Evolutionary conservation across 2,797 vertebrate species (phyloP).

Genomic region (Corythornis leucogaster): DNA sequence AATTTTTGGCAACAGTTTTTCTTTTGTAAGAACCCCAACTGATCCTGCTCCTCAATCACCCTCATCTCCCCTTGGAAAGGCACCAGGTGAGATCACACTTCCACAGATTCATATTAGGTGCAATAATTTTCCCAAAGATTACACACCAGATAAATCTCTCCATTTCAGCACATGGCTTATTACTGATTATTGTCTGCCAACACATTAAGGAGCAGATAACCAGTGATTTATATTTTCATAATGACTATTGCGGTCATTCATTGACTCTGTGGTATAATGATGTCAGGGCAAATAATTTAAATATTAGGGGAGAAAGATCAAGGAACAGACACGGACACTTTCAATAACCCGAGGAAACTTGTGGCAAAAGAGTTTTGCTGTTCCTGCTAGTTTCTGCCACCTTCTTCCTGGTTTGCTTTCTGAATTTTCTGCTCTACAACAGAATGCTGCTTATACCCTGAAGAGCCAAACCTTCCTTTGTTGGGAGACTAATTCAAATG

Average conservation of each 20-base stretch:
- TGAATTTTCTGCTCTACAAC: background rate
- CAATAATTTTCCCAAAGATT: constrained; percentile 48
- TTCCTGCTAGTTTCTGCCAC: background rate
- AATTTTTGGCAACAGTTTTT: background rate
- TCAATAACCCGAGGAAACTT: background rate
- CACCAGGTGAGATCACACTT: constrained; percentile 19
- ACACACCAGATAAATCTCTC: constrained; percentile 40
- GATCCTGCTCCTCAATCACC: background rate
- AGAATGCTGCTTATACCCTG: background rate
- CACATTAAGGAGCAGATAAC: constrained; percentile 52
- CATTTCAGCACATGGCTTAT: constrained; percentile 51
- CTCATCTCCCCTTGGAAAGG: background rate
- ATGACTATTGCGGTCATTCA: constrained; percentile 58
- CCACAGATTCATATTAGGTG: background rate
- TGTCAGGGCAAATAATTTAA: constrained; percentile 46
- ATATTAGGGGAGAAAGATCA: constrained; percentile 24
- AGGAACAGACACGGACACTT: background rate
- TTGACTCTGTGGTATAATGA: constrained; percentile 41
- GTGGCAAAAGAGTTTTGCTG: background rate
- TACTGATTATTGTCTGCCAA: constrained; percentile 48
- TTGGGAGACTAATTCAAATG: background rate
- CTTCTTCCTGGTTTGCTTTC: background rate
- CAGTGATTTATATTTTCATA: constrained; percentile 69
- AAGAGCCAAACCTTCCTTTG: background rate
- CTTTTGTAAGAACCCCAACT: background rate